A percentile compares a stretch with the other conserved stretches of the same genome.
Evolutionary conservation across 2,797 vertebrate genomes (phyloP).

Genomic region (Ctenopoma multispine): DNA sequence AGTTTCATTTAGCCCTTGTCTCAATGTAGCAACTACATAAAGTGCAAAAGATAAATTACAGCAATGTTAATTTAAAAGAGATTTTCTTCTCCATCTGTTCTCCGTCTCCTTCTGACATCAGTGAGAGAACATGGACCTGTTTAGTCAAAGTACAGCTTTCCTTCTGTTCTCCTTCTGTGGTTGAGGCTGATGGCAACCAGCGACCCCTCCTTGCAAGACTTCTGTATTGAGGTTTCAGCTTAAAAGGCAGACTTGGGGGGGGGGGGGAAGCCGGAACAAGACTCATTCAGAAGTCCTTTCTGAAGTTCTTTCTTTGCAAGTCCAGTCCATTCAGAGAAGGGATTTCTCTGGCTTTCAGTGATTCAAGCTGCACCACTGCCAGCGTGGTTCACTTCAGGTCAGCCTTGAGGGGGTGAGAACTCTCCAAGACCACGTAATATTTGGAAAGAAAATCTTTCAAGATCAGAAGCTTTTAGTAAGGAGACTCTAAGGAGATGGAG

Average conservation of each 20-base stretch:
- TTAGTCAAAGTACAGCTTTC: slow-evolving; percentile 46
- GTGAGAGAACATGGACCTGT: slow-evolving; percentile 16
- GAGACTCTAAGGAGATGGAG: slow-evolving; percentile 33
- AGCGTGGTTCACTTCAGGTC: slow-evolving; percentile 60
- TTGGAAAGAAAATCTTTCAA: slow-evolving; percentile 45
- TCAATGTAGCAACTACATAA: slow-evolving; percentile 12
- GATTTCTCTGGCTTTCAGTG: slow-evolving; percentile 52
- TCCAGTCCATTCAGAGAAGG: slow-evolving; percentile 42
- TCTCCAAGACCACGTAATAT: slow-evolving; percentile 41
- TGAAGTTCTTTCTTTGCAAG: slow-evolving; percentile 46
- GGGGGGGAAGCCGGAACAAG: slow-evolving; percentile 32
- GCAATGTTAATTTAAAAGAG: slow-evolving; percentile 35
- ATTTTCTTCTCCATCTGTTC: slow-evolving; percentile 10
- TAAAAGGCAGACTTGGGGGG: slow-evolving; percentile 12
- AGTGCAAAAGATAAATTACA: slow-evolving; percentile 21
- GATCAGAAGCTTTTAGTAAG: slow-evolving; percentile 42
- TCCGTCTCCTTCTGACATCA: slow-evolving; percentile 27
- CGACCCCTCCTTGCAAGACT: slow-evolving; percentile 22
- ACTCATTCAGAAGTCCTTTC: slow-evolving; percentile 43
- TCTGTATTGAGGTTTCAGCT: slow-evolving; percentile 47
- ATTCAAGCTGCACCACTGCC: slow-evolving; percentile 30
- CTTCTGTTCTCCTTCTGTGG: slow-evolving; percentile 28
- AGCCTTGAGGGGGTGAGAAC: slow-evolving; percentile 26
- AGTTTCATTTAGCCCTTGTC: not conserved
- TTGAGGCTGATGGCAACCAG: slow-evolving; percentile 20